Conservation (phyloP, 2,113 vertebrate species). For the Pipa parva region DNA sequence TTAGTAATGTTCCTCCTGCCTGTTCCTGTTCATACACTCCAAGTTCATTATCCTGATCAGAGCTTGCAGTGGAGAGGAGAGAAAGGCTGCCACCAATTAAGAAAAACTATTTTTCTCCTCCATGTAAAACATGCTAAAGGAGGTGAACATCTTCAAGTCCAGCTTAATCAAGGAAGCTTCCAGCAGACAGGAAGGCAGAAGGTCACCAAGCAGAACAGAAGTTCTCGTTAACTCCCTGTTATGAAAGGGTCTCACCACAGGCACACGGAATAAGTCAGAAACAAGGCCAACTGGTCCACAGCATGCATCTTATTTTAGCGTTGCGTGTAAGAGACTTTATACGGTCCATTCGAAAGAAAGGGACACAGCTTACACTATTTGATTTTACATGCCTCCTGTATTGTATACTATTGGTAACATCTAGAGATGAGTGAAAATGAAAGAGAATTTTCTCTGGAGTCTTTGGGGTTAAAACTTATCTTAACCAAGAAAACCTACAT, state of each 20-base stretch:
- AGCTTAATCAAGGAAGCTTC: conserved; percentile 48
- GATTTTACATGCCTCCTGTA: too few relatives aligned
- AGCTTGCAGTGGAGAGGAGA: conserved; percentile 47
- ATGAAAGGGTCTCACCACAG: conserved; percentile 20
- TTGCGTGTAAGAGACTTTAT: background rate
- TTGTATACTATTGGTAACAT: too few relatives aligned
- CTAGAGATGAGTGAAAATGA: too few relatives aligned
- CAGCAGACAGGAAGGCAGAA: conserved; percentile 33
- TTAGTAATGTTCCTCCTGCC: conserved; percentile 22
- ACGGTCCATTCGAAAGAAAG: too few relatives aligned
- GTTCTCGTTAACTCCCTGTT: conserved; percentile 44
- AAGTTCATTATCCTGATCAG: conserved; percentile 53
- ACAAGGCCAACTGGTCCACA: conserved; percentile 5
- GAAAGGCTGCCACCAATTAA: conserved; percentile 58
- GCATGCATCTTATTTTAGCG: conserved; percentile 32
- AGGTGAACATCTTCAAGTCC: conserved; percentile 42
- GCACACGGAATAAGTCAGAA: conserved; percentile 6
- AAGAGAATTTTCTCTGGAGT: too few relatives aligned
- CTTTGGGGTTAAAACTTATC: too few relatives aligned
- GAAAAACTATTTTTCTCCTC: conserved; percentile 38
- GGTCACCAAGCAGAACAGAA: conserved; percentile 47
- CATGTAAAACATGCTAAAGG: conserved; percentile 42
- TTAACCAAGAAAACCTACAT: too few relatives aligned
- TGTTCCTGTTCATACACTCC: conserved; percentile 42
- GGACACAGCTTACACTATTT: too few relatives aligned